Conservation (phyloP, 2,797 vertebrate species). For the Cossypha niveicapilla region DNA sequence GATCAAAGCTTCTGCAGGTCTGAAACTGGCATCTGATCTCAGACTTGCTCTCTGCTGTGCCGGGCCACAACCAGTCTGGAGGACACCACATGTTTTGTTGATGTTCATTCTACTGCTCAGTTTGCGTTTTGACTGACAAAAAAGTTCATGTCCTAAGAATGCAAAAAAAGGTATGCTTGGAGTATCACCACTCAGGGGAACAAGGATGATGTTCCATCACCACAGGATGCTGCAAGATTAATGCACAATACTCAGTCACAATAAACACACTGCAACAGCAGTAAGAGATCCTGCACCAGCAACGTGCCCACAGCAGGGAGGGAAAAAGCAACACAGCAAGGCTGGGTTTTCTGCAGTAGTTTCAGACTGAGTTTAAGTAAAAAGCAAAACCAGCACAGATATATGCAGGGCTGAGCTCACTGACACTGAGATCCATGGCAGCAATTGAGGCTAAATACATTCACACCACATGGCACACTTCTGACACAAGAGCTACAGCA, state of each 20-base stretch:
- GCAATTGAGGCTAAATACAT: not conserved
- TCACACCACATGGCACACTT: not conserved
- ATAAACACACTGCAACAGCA: not conserved
- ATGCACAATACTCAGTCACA: not conserved
- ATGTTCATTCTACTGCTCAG: not conserved
- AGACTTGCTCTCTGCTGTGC: not conserved
- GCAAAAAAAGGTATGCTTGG: not conserved
- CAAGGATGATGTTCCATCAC: not conserved
- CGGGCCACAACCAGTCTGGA: not conserved
- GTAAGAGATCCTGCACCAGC: not conserved
- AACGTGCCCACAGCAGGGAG: not conserved
- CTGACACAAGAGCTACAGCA: conserved; percentile 5
- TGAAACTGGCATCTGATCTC: not conserved
- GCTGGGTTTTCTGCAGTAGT: not conserved
- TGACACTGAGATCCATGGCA: not conserved
- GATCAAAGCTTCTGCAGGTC: conserved; percentile 24
- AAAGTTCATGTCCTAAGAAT: not conserved
- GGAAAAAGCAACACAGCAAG: not conserved
- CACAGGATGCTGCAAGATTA: not conserved
- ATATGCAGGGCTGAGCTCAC: not conserved
- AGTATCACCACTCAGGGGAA: not conserved
- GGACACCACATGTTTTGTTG: not conserved
- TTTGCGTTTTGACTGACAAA: not conserved
- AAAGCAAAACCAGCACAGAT: not conserved
- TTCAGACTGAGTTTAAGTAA: not conserved